Conservation (phyloP, 2,113 vertebrate genomes). For the Zosterops pallidus region DNA sequence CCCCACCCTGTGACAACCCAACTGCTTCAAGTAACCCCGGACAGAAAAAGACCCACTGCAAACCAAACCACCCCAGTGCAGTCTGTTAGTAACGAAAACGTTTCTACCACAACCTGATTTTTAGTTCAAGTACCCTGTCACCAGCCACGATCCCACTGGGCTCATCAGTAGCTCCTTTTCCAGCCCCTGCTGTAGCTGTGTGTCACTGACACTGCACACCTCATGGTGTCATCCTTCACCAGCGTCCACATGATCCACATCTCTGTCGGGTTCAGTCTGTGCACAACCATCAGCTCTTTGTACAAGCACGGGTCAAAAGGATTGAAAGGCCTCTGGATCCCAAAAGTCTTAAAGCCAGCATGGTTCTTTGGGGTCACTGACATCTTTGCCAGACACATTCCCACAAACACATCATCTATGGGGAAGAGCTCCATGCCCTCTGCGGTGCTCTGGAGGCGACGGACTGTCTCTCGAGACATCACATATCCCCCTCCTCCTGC, state of each 20-base stretch:
- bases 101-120: background rate
- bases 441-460: constrained; percentile 40
- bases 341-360: constrained; percentile 79
- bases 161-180: background rate
- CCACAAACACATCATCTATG: constrained; percentile 80
- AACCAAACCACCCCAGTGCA: background rate
- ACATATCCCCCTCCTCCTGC: constrained; percentile 77
- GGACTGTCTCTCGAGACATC: constrained; percentile 73
- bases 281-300: constrained; percentile 75
- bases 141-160: rapidly evolving
- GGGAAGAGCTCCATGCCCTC: constrained; percentile 75
- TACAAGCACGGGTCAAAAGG: constrained; percentile 77
- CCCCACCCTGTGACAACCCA: background rate
- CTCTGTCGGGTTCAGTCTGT: constrained; percentile 72
- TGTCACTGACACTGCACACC: constrained; percentile 31
- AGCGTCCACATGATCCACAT: constrained; percentile 83
- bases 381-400: constrained; percentile 79
- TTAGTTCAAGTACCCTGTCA: background rate
- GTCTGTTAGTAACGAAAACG: background rate
- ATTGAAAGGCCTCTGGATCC: constrained; percentile 70
- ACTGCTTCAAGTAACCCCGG: background rate
- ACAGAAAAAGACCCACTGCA: background rate
- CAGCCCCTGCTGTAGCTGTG: background rate
- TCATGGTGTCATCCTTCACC: constrained; percentile 68
- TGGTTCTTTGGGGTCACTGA: constrained; percentile 71